A percentile compares a stretch with the other conserved stretches of the same genome.
These are phyloP conservation scores for Vombatus ursinus DNA, from an alignment of 2,113 vertebrate genomes.

Conservation along the genomic window DNA sequence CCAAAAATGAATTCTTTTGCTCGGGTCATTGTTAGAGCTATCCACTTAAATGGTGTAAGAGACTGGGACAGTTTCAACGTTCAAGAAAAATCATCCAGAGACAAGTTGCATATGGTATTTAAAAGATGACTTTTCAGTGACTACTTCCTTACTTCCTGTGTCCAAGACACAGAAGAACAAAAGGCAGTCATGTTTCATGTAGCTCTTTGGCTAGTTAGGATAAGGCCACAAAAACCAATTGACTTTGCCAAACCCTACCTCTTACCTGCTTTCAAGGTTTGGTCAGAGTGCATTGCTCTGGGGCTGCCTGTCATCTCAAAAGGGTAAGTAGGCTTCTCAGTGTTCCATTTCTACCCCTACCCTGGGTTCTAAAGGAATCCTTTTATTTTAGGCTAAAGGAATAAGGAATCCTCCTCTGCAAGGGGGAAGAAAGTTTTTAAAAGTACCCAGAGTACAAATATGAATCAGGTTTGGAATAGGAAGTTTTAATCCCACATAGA, in stretches of 20 bases:
- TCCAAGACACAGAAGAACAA: background rate
- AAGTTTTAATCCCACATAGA: background rate
- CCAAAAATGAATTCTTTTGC: background rate
- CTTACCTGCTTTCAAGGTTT: background rate
- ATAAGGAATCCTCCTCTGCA: background rate
- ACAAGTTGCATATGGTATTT: background rate
- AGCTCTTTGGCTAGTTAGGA: background rate
- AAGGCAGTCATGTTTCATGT: background rate
- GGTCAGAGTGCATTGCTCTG: background rate
- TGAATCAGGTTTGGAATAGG: background rate
- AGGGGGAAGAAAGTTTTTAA: background rate
- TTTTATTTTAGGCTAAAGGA: background rate
- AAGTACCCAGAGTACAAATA: background rate
- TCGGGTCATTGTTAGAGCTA: slow-evolving; percentile 5
- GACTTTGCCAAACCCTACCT: background rate
- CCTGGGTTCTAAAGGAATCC: background rate
- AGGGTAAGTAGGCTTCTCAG: background rate
- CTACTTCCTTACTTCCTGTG: background rate
- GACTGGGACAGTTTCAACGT: background rate
- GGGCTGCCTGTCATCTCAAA: background rate
- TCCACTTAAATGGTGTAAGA: slow-evolving; percentile 23
- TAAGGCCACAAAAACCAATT: background rate
- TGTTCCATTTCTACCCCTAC: background rate
- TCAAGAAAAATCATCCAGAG: background rate
- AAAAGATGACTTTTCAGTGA: background rate